Conservation (phyloP, 2,888 invertebrate genomes). For the Byasa hedistus region DNA sequence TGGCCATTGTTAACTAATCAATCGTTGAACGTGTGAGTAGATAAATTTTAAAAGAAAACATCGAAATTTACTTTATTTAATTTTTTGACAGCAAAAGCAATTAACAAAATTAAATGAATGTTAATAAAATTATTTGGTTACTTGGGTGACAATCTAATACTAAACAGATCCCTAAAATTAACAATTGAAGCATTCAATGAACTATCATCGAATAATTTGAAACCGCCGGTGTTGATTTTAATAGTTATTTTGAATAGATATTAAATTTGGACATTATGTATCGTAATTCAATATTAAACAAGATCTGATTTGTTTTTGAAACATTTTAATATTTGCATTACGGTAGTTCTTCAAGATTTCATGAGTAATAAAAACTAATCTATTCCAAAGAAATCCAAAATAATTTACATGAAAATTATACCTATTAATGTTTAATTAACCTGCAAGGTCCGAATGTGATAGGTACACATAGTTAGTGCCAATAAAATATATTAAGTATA, state of each 20-base stretch:
- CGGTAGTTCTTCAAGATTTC: neutral
- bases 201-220: too few species aligned
- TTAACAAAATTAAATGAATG: too few species aligned
- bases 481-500: constrained; percentile 49
- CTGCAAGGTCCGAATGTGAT: constrained; percentile 70
- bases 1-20: neutral
- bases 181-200: too few species aligned
- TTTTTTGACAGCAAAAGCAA: too few species aligned
- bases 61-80: neutral
- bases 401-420: constrained; percentile 7
- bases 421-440: constrained; percentile 29
- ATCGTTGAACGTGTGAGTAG: neutral
- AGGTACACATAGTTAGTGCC: constrained; percentile 68
- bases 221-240: too few species aligned
- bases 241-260: neutral
- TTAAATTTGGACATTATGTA: too few species aligned
- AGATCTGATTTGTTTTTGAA: neutral
- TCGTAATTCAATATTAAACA: too few species aligned
- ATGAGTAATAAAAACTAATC: neutral
- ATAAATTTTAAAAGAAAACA: neutral
- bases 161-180: too few species aligned
- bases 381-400: constrained; percentile 14
- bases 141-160: neutral
- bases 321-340: constrained; percentile 9
- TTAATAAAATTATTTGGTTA: too few species aligned